phyloP scores from a whole-genome alignment of 2,113 vertebrate species.

The Gymnorhina tibicen region DNA sequence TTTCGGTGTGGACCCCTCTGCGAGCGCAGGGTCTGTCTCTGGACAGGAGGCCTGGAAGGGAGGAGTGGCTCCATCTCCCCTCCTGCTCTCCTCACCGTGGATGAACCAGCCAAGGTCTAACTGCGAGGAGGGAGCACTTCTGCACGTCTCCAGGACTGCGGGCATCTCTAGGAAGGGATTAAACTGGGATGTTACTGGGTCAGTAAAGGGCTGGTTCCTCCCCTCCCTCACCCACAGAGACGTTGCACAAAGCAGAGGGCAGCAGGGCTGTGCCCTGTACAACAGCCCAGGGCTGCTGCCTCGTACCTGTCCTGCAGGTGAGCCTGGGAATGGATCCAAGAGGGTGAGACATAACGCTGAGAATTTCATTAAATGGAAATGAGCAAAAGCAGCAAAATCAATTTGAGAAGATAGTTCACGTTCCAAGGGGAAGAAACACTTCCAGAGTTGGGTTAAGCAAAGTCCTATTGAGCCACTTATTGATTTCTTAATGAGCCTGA shows the following conservation, averaged over 20 bases:
- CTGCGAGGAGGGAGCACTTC: background rate
- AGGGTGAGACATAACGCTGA: accelerated
- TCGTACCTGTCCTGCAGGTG: background rate
- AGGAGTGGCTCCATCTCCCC: background rate
- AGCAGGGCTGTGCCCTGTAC: background rate
- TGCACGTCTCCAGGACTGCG: background rate
- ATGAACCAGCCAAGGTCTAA: background rate
- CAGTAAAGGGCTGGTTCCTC: background rate
- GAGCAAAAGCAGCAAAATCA: constrained; percentile 4
- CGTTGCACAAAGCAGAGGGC: background rate
- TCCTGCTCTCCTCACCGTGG: background rate
- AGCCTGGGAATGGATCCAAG: background rate
- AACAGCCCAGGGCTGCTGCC: background rate
- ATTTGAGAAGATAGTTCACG: background rate
- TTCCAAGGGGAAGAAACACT: background rate
- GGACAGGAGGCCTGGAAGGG: background rate
- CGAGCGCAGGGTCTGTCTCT: background rate
- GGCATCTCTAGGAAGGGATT: background rate
- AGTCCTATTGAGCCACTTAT: background rate
- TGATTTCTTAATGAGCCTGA: constrained; percentile 23
- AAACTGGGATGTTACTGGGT: accelerated
- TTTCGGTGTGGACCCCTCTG: background rate
- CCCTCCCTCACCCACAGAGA: accelerated
- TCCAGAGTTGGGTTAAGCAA: constrained; percentile 16
- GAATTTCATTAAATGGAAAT: background rate